These are phyloP conservation scores for Trachelus stipa DNA, from an alignment of 2,888 invertebrate species.

Conservation along the genomic window DNA sequence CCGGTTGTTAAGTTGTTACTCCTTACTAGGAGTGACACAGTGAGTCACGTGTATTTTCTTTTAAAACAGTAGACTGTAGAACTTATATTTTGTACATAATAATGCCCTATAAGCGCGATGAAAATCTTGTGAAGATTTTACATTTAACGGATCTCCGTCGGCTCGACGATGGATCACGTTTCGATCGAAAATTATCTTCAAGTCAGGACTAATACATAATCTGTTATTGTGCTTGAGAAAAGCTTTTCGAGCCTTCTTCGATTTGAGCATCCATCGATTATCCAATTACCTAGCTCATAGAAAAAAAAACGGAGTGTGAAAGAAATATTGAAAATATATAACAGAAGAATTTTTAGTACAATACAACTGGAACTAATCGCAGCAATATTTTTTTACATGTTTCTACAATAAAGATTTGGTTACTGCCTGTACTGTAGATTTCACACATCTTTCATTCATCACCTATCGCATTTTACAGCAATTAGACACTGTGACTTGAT, in stretches of 20 bases:
- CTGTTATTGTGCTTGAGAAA: background rate
- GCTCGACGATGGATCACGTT: background rate
- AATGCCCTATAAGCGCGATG: background rate
- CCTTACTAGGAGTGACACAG: background rate
- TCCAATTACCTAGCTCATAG: background rate
- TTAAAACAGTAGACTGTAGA: background rate
- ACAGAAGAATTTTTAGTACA: background rate
- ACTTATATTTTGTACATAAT: background rate
- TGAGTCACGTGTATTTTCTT: background rate
- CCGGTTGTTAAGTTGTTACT: background rate
- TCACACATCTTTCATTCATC: background rate
- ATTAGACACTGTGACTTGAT: background rate
- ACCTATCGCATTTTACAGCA: background rate
- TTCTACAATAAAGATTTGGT: background rate
- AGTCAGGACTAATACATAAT: background rate
- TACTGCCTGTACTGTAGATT: background rate
- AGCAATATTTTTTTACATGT: background rate
- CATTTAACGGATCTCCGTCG: background rate
- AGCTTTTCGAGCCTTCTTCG: background rate
- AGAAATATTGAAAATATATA: background rate
- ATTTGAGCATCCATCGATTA: background rate
- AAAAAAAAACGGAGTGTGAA: background rate
- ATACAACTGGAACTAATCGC: background rate
- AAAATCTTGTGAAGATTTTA: background rate
- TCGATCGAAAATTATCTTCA: background rate